phyloP scores from a whole-genome alignment of 2,797 vertebrate genomes.

The Monodelphis domestica region DNA sequence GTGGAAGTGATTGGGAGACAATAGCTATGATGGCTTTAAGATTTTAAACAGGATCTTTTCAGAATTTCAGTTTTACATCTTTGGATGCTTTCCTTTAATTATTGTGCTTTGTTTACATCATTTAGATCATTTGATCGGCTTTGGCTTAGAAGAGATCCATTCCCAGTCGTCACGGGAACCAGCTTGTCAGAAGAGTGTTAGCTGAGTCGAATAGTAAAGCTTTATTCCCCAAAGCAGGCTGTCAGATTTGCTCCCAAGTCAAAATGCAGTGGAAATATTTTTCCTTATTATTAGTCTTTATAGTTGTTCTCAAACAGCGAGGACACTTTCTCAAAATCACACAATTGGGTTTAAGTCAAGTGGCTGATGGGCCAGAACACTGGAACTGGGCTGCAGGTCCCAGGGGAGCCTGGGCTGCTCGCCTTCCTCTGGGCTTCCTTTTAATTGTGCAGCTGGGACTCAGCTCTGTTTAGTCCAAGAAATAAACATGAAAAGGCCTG shows the following conservation, averaged over 20 bases:
- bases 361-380: rapidly evolving
- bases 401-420: neutral
- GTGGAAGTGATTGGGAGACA: neutral
- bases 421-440: neutral
- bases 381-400: neutral
- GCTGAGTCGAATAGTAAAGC: slow-evolving; percentile 88
- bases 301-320: neutral
- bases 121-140: slow-evolving; percentile 64
- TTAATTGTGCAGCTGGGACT: neutral
- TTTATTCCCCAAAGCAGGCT: slow-evolving; percentile 85
- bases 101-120: slow-evolving; percentile 61
- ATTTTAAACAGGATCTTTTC: slow-evolving; percentile 4
- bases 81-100: slow-evolving; percentile 37
- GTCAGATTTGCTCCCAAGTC: slow-evolving; percentile 82
- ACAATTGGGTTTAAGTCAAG: rapidly evolving
- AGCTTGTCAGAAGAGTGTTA: slow-evolving; percentile 84
- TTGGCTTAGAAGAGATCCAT: slow-evolving; percentile 73
- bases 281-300: slow-evolving; percentile 31
- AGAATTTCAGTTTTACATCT: neutral
- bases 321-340: neutral
- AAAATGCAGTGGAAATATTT: slow-evolving; percentile 56
- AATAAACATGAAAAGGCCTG: neutral
- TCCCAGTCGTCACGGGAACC: slow-evolving; percentile 90
- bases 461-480: neutral
- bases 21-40: neutral